Evolutionary conservation across 2,113 vertebrate species (phyloP).

Genomic region (Montifringilla adamsi): DNA sequence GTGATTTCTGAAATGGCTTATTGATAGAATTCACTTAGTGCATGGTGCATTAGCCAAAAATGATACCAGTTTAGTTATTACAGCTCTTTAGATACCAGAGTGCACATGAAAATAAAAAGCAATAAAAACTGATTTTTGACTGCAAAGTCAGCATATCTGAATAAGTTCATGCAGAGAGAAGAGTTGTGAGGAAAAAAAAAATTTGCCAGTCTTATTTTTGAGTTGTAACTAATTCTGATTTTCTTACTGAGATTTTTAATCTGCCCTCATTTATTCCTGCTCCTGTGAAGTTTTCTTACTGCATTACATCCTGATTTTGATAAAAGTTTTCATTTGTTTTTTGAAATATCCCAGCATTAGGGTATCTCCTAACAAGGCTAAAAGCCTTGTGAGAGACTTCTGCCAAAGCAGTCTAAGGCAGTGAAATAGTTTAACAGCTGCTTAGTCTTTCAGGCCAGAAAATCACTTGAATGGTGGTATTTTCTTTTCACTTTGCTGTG

Average conservation of each 20-base stretch:
- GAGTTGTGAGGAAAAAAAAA: background rate
- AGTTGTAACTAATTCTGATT: background rate
- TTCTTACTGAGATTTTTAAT: background rate
- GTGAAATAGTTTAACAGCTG: background rate
- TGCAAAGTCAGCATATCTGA: background rate
- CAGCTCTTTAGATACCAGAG: background rate
- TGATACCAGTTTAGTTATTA: background rate
- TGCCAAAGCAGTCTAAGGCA: background rate
- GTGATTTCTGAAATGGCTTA: background rate
- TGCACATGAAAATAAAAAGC: background rate
- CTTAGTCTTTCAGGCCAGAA: background rate
- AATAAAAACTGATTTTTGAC: background rate
- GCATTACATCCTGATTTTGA: background rate
- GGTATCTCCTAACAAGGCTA: background rate
- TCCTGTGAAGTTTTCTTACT: background rate
- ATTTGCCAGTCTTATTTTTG: background rate
- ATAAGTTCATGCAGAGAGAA: background rate
- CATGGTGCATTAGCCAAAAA: background rate
- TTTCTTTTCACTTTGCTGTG: background rate
- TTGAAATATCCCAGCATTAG: background rate
- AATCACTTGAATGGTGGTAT: background rate
- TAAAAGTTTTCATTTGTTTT: background rate
- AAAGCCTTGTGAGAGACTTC: background rate
- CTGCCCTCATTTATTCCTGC: background rate
- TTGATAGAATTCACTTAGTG: background rate